Base-by-base conservation (phyloP, 1,140 invertebrate genomes). In the Magallana angulata region DNA sequence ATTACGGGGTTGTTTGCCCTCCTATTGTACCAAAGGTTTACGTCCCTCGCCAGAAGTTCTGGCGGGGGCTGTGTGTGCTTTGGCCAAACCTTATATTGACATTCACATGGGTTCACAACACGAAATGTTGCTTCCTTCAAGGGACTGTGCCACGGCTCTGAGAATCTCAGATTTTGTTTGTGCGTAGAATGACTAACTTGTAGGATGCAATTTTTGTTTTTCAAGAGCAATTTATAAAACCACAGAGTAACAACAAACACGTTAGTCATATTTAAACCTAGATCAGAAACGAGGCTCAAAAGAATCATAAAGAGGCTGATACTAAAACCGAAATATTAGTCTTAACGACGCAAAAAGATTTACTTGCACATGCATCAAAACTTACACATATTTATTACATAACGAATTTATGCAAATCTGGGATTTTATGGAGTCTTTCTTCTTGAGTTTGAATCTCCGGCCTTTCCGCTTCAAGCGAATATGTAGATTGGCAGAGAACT, bases 361-460 rank as follows among this genome's bases (percentile, higher is more conserved):
- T 48, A 48, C 36, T 4, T 48, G 36, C 0, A 48, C 36, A 48
- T 48, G 36, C 36, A 48, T 48, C 36, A 48, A 48, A 82, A 92
- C 93, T 92, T 89, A 93, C 93, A 91, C 90, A 86, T 92, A 91
- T 86, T 93, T 92, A 89, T 92, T 89, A 84, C 93, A 93, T 57
- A 92, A 83, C 7, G 92, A 92, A 87, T 93, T 91, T 18, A 93
- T 92, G 81, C 93, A 93, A 12, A 93, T 91, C 30, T 91, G 87
- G 11, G 92, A 68, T 88, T 88, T 91, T 24, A 93, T 87, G 82
- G 90, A 88, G 84, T 93, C 92, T 57, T 90, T 83, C 82, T 88
- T 90, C 82, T 91, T 90, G 36, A 91, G 85, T 81, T 89, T 90
- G 4, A 76, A 62, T 71, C 80, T 36, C 56, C 89, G 82, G 5